Conservation (phyloP, 1,140 invertebrate genomes). For the Teleogryllus occipitalis region DNA sequence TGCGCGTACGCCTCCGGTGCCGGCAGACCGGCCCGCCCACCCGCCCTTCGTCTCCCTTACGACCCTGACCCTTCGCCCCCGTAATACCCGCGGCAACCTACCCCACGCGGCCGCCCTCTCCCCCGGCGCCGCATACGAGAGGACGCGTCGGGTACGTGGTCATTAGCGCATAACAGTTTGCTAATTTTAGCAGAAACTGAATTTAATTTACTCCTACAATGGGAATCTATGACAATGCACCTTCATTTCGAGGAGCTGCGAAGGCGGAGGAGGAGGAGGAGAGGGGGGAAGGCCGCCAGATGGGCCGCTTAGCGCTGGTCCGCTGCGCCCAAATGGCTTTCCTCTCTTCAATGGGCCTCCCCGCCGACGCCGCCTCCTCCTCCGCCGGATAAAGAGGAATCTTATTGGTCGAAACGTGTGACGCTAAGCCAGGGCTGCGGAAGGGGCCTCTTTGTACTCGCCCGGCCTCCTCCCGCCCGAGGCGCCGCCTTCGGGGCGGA, state of each 20-base stretch:
- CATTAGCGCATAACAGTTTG: neutral
- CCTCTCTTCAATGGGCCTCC: neutral
- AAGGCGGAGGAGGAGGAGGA: neutral
- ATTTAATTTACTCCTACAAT: slow-evolving; percentile 2
- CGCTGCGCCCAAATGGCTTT: neutral
- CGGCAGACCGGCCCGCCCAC: no score
- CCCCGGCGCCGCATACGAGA: no score
- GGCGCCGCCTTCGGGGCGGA: neutral
- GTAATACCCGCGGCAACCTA: neutral
- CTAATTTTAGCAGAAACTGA: neutral
- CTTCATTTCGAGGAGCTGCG: neutral
- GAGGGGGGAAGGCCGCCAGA: neutral
- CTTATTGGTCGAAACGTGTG: neutral
- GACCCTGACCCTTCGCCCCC: neutral
- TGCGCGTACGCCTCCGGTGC: neutral
- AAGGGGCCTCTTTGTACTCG: neutral
- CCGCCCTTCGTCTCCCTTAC: no score
- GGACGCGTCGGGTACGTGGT: neutral
- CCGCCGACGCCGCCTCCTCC: neutral
- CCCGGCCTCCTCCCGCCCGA: neutral
- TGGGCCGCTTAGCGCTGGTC: neutral
- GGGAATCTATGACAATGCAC: slow-evolving; percentile 3
- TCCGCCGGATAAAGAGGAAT: neutral
- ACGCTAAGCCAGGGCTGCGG: neutral
- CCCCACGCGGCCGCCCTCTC: neutral